Evolutionary conservation across 1,140 invertebrate genomes (phyloP).

Genomic region (Parapsyche elsis): DNA sequence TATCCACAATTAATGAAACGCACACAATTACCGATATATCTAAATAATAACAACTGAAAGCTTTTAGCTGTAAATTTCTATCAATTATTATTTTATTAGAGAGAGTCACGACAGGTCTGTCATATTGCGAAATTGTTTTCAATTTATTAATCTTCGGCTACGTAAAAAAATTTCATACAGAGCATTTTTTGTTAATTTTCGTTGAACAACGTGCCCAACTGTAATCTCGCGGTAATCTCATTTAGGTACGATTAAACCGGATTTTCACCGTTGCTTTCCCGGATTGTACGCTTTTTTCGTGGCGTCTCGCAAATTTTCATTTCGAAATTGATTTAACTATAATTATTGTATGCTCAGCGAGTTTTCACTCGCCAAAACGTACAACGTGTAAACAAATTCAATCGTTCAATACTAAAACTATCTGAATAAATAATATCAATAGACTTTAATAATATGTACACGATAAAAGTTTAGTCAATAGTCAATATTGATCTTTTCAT

Average conservation of each 20-base stretch:
- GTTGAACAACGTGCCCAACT: slow-evolving; percentile 16
- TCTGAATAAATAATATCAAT: no score
- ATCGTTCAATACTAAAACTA: no score
- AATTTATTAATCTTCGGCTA: neutral
- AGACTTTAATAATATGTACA: no score
- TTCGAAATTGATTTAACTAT: neutral
- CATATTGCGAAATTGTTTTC: neutral
- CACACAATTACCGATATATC: neutral
- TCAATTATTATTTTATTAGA: neutral
- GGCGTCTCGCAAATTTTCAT: neutral
- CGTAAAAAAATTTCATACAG: neutral
- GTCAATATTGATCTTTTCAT: no score
- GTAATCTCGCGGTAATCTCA: slow-evolving; percentile 20
- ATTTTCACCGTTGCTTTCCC: slow-evolving; percentile 13
- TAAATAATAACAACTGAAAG: no score
- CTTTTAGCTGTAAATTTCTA: neutral
- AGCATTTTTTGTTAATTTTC: slow-evolving; percentile 13
- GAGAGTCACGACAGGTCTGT: neutral
- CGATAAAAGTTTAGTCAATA: no score
- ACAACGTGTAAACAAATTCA: no score
- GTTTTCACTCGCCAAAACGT: no score
- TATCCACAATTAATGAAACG: neutral
- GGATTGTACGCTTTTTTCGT: neutral
- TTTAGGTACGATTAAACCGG: neutral
- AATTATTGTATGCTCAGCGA: no score